Percentiles rank a stretch among this genome's conserved stretches.
These are phyloP conservation scores for Stegostoma tigrinum DNA, from an alignment of 2,113 vertebrate species.

Conservation along the genomic window DNA sequence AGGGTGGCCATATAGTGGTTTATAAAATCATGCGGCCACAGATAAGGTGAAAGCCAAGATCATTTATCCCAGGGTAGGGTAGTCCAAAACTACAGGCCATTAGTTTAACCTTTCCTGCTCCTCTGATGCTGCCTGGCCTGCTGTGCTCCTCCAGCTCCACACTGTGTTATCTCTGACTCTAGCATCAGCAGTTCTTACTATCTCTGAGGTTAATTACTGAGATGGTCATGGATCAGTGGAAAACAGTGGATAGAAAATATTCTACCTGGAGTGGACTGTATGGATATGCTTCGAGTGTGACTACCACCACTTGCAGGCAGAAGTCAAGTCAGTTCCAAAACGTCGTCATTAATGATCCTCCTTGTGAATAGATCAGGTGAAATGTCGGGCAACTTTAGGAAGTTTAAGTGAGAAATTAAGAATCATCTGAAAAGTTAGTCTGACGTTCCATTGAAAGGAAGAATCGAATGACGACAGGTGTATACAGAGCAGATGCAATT, in stretches of 20 bases:
- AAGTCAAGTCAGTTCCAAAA: background rate
- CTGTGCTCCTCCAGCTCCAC: too few species aligned
- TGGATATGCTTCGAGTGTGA: background rate
- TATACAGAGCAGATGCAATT: background rate
- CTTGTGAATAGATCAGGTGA: background rate
- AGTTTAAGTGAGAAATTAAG: background rate
- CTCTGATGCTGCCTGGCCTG: too few species aligned
- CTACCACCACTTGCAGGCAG: background rate
- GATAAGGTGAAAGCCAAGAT: too few species aligned
- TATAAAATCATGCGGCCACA: too few species aligned
- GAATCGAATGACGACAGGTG: background rate
- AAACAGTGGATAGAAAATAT: background rate
- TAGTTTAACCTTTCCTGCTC: too few species aligned
- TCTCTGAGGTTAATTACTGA: background rate
- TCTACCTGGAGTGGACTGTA: background rate
- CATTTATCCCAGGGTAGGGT: too few species aligned
- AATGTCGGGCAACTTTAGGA: background rate
- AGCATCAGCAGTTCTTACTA: too few species aligned
- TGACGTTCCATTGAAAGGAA: background rate
- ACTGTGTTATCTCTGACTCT: too few species aligned
- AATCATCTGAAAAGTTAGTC: too few species aligned
- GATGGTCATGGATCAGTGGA: background rate
- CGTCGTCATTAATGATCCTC: background rate
- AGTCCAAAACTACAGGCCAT: too few species aligned
- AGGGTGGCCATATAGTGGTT: too few species aligned